Conservation (phyloP, 2,797 vertebrate genomes). For the Passerculus sandwichensis region DNA sequence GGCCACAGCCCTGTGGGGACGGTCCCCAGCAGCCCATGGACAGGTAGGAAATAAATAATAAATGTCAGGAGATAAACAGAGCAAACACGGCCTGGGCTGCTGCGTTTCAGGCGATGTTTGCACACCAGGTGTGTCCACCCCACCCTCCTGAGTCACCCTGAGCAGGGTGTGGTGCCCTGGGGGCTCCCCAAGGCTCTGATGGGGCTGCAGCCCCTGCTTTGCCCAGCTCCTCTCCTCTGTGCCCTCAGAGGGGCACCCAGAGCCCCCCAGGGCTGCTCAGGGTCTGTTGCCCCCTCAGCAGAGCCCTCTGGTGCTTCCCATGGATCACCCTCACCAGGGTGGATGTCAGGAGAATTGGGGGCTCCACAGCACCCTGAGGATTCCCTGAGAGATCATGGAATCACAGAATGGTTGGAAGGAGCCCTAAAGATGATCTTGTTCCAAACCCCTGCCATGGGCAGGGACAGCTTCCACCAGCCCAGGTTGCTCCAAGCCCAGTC, state of each 20-base stretch:
- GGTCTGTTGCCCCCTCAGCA: neutral
- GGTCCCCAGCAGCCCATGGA: neutral
- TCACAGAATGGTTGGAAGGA: neutral
- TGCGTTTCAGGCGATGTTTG: neutral
- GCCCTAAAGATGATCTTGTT: neutral
- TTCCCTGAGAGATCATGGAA: neutral
- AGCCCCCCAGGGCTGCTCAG: fast-evolving
- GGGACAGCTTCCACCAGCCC: fast-evolving
- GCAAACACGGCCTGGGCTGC: neutral
- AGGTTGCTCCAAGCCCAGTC: neutral
- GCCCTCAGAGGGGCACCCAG: fast-evolving
- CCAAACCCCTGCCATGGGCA: neutral
- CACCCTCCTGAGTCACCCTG: neutral
- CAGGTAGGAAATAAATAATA: constrained; percentile 39
- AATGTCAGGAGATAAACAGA: constrained; percentile 19
- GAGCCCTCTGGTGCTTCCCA: neutral
- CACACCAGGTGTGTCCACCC: neutral
- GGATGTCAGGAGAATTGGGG: neutral
- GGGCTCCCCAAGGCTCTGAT: neutral
- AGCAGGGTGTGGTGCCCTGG: neutral
- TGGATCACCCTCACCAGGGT: neutral
- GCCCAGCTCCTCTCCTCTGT: neutral
- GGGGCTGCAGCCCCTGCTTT: neutral
- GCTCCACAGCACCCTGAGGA: fast-evolving
- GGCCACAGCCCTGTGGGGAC: fast-evolving